Conservation (phyloP, 1,140 invertebrate genomes). For the Drosophila tsacasi region DNA sequence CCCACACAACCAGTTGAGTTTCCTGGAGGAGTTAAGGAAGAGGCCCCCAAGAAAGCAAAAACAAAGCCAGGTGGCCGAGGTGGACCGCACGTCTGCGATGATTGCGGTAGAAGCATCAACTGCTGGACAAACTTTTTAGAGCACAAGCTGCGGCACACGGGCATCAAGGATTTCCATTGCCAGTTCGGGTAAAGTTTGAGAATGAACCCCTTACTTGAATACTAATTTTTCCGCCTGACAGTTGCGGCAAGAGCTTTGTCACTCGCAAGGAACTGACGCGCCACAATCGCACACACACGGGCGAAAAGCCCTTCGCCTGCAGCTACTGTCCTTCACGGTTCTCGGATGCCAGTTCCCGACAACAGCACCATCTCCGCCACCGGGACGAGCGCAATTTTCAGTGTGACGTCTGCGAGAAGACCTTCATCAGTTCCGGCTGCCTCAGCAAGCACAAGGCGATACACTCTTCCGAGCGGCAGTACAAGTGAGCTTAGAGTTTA, state of each 20-base stretch:
- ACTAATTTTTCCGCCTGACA: not conserved
- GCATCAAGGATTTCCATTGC: constrained; percentile 33
- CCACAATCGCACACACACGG: constrained; percentile 34
- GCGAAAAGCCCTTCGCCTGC: constrained; percentile 41
- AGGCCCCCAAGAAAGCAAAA: not conserved
- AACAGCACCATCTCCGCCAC: constrained; percentile 46
- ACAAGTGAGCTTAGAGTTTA: constrained; percentile 10
- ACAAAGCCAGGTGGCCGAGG: not conserved
- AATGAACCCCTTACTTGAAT: not conserved
- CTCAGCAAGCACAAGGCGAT: constrained; percentile 36
- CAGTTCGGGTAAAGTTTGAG: constrained; percentile 2
- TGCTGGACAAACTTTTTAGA: constrained; percentile 31
- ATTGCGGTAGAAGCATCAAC: constrained; percentile 35
- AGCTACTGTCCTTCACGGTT: constrained; percentile 30
- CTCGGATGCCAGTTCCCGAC: constrained; percentile 20
- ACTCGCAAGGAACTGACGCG: constrained; percentile 38
- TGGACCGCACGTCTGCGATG: constrained; percentile 18
- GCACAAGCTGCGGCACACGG: constrained; percentile 37
- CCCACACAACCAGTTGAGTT: not conserved
- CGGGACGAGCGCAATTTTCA: constrained; percentile 22
- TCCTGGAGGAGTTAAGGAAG: not conserved
- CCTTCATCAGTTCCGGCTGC: constrained; percentile 39
- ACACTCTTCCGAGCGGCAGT: constrained; percentile 12
- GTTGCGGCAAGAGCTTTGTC: constrained; percentile 36
- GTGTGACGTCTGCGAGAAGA: constrained; percentile 32